phyloP scores from a whole-genome alignment of 2,113 vertebrate genomes.

The Cryptoleucopteryx plumbea region DNA sequence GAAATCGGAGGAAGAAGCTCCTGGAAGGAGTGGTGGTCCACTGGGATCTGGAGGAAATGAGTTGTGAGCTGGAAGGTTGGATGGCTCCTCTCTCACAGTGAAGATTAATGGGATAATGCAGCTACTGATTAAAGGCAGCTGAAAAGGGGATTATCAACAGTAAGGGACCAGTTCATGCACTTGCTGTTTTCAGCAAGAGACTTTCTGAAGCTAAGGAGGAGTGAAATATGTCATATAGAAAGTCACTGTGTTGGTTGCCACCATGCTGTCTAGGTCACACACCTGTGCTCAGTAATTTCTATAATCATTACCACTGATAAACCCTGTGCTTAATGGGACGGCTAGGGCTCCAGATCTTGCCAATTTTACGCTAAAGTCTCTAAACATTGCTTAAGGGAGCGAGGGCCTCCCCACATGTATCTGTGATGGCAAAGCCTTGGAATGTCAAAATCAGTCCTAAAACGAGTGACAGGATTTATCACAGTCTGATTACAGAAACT shows the following conservation, averaged over 20 bases:
- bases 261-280: not conserved
- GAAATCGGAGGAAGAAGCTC: constrained; percentile 30
- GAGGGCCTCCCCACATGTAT: fast-evolving
- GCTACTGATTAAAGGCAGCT: not conserved
- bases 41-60: constrained; percentile 5
- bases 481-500: not conserved
- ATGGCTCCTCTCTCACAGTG: not conserved
- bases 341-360: not conserved
- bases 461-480: not conserved
- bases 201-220: not conserved
- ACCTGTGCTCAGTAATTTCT: not conserved
- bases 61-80: not conserved
- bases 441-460: not conserved
- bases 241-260: not conserved
- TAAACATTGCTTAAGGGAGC: not conserved
- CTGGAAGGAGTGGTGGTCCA: not conserved
- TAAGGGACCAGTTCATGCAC: not conserved
- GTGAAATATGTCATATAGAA: not conserved
- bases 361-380: not conserved
- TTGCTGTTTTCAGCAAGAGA: not conserved
- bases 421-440: not conserved
- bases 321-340: not conserved
- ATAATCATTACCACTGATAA: not conserved
- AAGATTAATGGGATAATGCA: constrained; percentile 6
- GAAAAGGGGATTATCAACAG: not conserved